A percentile compares a stretch with the other conserved stretches of the same genome.
Conservation (phyloP, 1,140 invertebrate genomes). For the Zaprionus inermis region DNA sequence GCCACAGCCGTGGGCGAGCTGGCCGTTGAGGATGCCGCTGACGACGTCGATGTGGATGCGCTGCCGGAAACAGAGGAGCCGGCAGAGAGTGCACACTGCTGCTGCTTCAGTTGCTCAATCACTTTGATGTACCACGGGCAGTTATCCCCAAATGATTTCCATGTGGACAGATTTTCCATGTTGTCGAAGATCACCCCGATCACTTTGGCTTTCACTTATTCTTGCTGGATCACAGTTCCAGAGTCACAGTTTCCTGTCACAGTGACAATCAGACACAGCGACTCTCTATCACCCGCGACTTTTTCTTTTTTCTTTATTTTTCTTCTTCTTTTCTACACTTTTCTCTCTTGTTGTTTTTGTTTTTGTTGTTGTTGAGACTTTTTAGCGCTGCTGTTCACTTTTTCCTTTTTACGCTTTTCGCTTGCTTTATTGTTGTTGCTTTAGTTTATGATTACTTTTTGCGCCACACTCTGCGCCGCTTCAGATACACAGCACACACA, state of each 20-base stretch:
- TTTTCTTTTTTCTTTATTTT: constrained; percentile 27
- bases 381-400: constrained; percentile 48
- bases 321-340: constrained; percentile 19
- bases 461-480: constrained; percentile 37
- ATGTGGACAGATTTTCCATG: constrained; percentile 74
- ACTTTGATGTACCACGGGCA: constrained; percentile 72
- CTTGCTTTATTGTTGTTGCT: constrained; percentile 59
- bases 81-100: neutral
- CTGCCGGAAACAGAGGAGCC: constrained; percentile 26
- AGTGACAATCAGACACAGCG: constrained; percentile 14
- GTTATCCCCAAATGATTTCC: constrained; percentile 73
- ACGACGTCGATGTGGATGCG: constrained; percentile 47
- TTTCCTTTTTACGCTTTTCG: constrained; percentile 62
- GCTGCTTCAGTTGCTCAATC: constrained; percentile 58
- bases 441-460: constrained; percentile 72
- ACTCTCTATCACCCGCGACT: constrained; percentile 26
- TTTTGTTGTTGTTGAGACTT: constrained; percentile 46
- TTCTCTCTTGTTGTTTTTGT: constrained; percentile 9
- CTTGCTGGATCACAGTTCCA: constrained; percentile 10
- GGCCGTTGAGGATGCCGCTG: constrained; percentile 62
- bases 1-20: constrained; percentile 57
- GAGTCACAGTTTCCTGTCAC: constrained; percentile 3
- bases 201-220: constrained; percentile 23
- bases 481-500: constrained; percentile 60
- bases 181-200: neutral